Evolutionary conservation across 2,888 invertebrate species (phyloP), one percentile per base, ranked within the genome.

Genomic region (Limnephilus auricula): DNA sequence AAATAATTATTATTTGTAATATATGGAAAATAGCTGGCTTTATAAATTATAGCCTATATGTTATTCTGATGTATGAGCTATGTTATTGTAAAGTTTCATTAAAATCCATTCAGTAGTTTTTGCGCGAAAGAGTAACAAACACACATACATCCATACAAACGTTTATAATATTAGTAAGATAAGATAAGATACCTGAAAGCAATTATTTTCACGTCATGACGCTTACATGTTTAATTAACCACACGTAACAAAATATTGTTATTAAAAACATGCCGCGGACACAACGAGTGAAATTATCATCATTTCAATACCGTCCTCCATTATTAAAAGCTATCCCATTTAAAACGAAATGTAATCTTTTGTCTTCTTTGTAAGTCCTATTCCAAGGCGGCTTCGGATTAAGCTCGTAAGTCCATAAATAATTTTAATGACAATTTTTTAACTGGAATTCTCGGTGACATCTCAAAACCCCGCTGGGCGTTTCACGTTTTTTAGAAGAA

Each of bases 391-490:
- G 85, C 85, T 85, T 30, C n/a, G 85, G 37, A 85, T 45, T 40
- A 37, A 85, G 37, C 40, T 40, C 40, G 13, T n/a, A 40, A 45
- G 85, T 90, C 50, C 90, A 90, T 90, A 90, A 90, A 90, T 78
- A 90, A 50, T 78, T 84, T 65, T 90, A 65, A 65, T 84, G 83
- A 89, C 79, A 31, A 79, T 79, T 79, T 79, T 89, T 34, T 31
- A 79, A 90, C 45, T 65, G 84, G 83, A n/a, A 79, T 83, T 84
- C 34, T 84, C 79, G 79, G 85, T 85, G 90, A 90, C 85, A 34
- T 65, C 45, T 37, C 80, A 50, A 65, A 30, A 15, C 30, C 87
- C 87, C 50, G 87, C 87, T 87, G 87, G 50, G 87, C 87, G 65
- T 31, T 30, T 87, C 32, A 18, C 50, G 32, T 65, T 10, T 87